A percentile compares a stretch with the other conserved stretches of the same genome.
These are phyloP conservation scores for Polydrusus tereticollis DNA, from an alignment of 2,888 invertebrate genomes.

Conservation along the genomic window DNA sequence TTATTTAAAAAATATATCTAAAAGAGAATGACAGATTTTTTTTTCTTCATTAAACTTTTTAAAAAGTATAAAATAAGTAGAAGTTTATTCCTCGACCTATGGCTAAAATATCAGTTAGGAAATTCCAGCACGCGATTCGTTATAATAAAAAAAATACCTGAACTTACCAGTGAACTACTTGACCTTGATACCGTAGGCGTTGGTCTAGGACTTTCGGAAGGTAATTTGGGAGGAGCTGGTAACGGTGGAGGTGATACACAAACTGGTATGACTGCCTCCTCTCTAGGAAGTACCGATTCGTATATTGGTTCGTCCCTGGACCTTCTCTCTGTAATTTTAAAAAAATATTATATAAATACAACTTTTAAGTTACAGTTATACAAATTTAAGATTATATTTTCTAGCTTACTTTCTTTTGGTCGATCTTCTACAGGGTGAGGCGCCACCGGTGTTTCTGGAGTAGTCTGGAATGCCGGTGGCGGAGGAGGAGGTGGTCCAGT, in stretches of 20 bases:
- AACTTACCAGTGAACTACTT: constrained; percentile 68
- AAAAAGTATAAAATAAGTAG: too few relatives aligned
- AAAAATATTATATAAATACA: constrained; percentile 49
- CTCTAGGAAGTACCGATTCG: constrained; percentile 84
- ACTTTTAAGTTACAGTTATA: background rate
- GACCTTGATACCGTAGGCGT: constrained; percentile 69
- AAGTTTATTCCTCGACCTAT: too few relatives aligned
- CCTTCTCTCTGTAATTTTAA: constrained; percentile 47
- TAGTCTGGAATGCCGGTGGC: constrained; percentile 68
- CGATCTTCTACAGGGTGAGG: constrained; percentile 43
- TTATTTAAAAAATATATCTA: background rate
- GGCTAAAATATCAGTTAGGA: too few relatives aligned
- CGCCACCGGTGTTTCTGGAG: constrained; percentile 51
- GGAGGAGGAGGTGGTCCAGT: constrained; percentile 73
- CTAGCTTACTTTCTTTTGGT: constrained; percentile 3
- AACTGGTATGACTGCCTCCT: constrained; percentile 63
- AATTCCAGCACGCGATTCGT: too few relatives aligned
- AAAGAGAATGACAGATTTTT: background rate
- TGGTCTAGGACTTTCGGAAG: constrained; percentile 69
- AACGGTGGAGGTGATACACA: constrained; percentile 49
- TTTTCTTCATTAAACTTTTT: too few relatives aligned
- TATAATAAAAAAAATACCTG: too few relatives aligned
- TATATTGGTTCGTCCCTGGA: constrained; percentile 81
- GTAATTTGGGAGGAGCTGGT: constrained; percentile 65
- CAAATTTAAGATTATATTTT: background rate